Conservation (phyloP, 2,797 vertebrate species). For the Pipistrellus pygmaeus region DNA sequence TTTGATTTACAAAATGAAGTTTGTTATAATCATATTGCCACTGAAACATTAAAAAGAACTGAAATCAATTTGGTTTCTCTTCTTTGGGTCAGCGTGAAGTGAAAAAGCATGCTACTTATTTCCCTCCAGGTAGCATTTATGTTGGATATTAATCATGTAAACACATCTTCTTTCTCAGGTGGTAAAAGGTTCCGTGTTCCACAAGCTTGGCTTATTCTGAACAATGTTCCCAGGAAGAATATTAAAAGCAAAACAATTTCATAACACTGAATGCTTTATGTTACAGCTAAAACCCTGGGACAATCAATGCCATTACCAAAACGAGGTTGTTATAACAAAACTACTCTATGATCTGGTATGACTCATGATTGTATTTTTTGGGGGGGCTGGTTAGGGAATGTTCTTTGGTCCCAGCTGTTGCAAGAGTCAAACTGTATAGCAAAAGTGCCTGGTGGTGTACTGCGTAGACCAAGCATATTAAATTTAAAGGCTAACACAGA, state of each 20-base stretch:
- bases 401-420: not conserved
- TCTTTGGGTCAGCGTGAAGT: conserved; percentile 44
- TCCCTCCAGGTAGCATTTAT: conserved; percentile 53
- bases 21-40: not conserved
- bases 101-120: not conserved
- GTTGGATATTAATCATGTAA: conserved; percentile 49
- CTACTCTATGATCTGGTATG: not conserved
- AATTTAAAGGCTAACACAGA: no score
- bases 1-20: conserved; percentile 42
- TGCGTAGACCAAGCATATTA: not conserved
- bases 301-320: not conserved
- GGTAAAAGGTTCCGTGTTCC: not conserved
- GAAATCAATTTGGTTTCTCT: conserved; percentile 32
- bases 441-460: not conserved
- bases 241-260: conserved; percentile 50
- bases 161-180: conserved; percentile 6
- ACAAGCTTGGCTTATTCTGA: conserved; percentile 25
- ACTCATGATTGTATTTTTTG: not conserved
- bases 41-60: not conserved
- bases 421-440: not conserved
- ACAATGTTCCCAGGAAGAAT: not conserved
- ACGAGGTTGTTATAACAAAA: conserved; percentile 54
- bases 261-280: not conserved
- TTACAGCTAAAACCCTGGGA: conserved; percentile 47
- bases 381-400: not conserved